Conservation (phyloP, 2,888 invertebrate genomes). For the Lepidochrysops patricia region DNA sequence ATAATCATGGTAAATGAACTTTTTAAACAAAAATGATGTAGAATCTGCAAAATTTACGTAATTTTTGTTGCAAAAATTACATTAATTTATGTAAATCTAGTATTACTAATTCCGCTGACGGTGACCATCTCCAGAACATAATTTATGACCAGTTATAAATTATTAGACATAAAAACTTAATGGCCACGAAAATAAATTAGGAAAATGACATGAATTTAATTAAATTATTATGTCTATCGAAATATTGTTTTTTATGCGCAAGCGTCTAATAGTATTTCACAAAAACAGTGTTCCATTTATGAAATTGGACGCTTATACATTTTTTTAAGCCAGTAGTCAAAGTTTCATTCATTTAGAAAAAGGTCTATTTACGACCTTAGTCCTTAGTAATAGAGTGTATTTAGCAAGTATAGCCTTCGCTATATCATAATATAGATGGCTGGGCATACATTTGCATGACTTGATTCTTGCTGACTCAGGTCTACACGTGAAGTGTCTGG, state of each 20-base stretch:
- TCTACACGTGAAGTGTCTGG: neutral
- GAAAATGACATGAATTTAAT: neutral
- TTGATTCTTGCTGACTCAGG: slow-evolving; percentile 1
- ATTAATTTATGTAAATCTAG: neutral
- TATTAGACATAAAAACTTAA: neutral
- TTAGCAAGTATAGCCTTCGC: no score
- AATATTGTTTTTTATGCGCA: neutral
- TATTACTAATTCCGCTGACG: neutral
- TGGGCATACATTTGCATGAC: slow-evolving; percentile 3
- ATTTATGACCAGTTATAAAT: neutral
- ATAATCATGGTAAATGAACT: no score
- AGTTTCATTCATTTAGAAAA: no score
- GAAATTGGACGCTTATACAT: no score
- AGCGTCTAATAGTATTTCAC: no score
- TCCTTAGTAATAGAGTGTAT: no score
- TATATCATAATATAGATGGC: neutral
- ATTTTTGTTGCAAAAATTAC: no score
- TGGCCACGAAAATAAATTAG: slow-evolving; percentile 1
- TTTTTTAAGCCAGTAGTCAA: no score
- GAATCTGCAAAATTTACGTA: no score
- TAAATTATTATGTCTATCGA: neutral
- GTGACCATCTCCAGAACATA: neutral
- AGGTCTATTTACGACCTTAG: no score
- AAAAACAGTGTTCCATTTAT: no score
- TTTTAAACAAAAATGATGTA: no score